Conservation (phyloP, 2,113 vertebrate species). For the Glareola pratincola region DNA sequence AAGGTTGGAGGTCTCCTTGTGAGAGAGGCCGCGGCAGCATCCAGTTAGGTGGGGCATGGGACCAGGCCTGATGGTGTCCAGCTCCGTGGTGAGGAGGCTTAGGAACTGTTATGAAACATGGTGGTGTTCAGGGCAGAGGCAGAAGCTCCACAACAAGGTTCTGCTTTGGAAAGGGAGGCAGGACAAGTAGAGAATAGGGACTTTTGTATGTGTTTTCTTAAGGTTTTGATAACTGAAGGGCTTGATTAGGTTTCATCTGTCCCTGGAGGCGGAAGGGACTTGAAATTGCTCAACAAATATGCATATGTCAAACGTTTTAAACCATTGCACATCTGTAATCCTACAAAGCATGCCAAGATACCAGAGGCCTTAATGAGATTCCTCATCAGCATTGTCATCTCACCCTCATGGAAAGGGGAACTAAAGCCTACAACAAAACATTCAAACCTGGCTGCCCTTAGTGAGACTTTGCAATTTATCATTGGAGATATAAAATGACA, state of each 20-base stretch:
- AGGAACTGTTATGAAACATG: neutral
- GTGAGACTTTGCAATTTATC: neutral
- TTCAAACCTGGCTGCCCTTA: neutral
- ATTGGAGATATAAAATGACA: neutral
- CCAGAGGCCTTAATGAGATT: neutral
- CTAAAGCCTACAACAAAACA: neutral
- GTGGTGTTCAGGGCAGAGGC: neutral
- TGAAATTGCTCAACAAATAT: neutral
- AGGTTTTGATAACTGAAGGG: neutral
- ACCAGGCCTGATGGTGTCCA: neutral
- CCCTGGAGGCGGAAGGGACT: neutral
- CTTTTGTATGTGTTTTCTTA: neutral
- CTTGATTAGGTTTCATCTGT: neutral
- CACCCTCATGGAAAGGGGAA: neutral
- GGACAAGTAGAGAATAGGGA: neutral
- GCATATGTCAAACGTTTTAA: neutral
- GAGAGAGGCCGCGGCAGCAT: accelerated
- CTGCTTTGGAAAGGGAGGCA: neutral
- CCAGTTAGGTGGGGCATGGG: neutral
- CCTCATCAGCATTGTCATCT: neutral
- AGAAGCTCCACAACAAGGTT: neutral
- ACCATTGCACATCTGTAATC: neutral
- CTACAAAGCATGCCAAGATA: neutral
- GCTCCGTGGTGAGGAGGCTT: neutral
- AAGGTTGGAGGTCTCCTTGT: neutral